phyloP scores from a whole-genome alignment of 2,113 vertebrate genomes.

The Daboia siamensis region DNA sequence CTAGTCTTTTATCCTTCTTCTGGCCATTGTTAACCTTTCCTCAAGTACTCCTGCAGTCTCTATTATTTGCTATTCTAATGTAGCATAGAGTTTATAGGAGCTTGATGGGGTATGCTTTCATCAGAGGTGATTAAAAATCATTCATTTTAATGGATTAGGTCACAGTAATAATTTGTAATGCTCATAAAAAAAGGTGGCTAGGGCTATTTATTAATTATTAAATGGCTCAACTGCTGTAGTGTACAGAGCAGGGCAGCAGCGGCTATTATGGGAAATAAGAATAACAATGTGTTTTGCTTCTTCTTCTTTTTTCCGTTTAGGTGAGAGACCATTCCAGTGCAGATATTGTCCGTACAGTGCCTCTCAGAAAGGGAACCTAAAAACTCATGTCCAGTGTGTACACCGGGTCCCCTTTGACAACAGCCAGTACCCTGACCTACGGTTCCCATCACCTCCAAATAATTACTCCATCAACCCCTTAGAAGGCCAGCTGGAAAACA shows the following conservation, averaged over 20 bases:
- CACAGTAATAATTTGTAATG: accelerated
- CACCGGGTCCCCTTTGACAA: conserved; percentile 70
- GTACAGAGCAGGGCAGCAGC: not conserved
- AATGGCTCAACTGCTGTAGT: not conserved
- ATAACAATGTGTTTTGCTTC: conserved; percentile 41
- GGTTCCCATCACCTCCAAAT: conserved; percentile 48
- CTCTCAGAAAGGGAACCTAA: conserved; percentile 88
- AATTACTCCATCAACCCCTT: conserved; percentile 39
- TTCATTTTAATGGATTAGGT: not conserved
- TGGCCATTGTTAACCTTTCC: conserved; percentile 18
- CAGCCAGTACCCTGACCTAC: conserved; percentile 58
- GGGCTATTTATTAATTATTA: not conserved
- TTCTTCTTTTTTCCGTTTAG: conserved; percentile 59
- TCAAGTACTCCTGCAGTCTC: not conserved
- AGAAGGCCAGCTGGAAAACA: conserved; percentile 37
- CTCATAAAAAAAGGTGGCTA: not conserved
- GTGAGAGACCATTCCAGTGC: conserved; percentile 78
- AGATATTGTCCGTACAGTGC: conserved; percentile 81
- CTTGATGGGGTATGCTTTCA: not conserved
- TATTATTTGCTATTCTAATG: not conserved
- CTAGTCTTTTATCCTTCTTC: not conserved
- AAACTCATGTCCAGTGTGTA: conserved; percentile 68
- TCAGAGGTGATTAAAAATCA: not conserved
- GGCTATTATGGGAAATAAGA: not conserved
- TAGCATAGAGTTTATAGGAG: not conserved